These are phyloP conservation scores for Pelosia muscerda DNA, from an alignment of 2,888 invertebrate genomes.

Conservation along the genomic window DNA sequence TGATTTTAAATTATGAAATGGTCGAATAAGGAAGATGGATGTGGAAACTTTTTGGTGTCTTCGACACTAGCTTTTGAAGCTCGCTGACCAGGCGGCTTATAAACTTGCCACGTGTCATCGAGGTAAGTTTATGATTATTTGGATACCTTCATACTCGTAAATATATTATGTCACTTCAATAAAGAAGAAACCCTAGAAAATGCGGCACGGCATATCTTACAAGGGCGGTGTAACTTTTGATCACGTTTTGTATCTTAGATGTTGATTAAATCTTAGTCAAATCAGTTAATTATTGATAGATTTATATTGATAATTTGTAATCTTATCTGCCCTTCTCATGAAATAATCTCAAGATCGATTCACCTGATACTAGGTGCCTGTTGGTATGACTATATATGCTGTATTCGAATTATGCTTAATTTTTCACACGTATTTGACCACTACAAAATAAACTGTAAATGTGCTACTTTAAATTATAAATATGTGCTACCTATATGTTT, in stretches of 20 bases:
- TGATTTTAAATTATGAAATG: no score
- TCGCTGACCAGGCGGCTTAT: no score
- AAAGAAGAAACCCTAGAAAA: neutral
- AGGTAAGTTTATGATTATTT: no score
- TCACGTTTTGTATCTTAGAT: neutral
- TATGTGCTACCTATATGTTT: no score
- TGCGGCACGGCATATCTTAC: neutral
- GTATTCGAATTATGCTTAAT: neutral
- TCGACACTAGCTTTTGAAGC: no score
- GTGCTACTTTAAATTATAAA: no score
- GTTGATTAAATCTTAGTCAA: neutral
- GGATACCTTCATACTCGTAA: neutral
- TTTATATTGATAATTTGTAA: neutral
- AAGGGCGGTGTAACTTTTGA: neutral
- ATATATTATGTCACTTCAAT: neutral
- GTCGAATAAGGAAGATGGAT: no score
- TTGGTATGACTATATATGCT: neutral
- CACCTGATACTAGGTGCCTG: neutral
- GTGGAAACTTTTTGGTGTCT: no score
- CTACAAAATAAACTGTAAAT: no score
- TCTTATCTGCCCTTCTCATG: neutral
- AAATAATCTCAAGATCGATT: neutral
- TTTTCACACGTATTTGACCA: no score
- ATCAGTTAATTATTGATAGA: neutral
- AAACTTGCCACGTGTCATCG: no score